Base-by-base conservation (phyloP, 2,113 vertebrate genomes). In the Arothron firmamentum region DNA sequence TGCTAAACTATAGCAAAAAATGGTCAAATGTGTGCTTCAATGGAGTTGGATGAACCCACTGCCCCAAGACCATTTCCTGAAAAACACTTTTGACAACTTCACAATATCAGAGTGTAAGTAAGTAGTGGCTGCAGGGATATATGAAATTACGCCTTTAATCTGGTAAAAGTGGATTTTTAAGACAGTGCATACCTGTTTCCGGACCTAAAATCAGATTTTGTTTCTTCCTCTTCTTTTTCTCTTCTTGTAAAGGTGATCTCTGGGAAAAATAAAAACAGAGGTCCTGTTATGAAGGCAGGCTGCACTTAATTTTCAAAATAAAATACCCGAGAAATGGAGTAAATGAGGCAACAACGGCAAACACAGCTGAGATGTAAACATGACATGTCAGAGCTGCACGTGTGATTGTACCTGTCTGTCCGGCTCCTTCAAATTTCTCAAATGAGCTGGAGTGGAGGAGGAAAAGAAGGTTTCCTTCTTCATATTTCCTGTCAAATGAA, bases 141-240 rank as follows among this genome's bases (percentile, higher is more conserved):
- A 28, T 23, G 28, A 31, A 31, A 31, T 31, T 6, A 31, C 28
- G 1, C 8, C 28, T 9, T 31, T 9, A 9, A 31, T 31, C 28
- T 31, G 28, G 3, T 31, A 31, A 31, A 31, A 31, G 28, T 31
- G 28, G 28, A 20, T 49, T 49, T 49, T 10, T 6, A 49, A 67
- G n/a, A 13, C 18, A 19, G 8, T 49, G 54, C 70, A 67, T 77
- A 96, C 95, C 95, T 92, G 92, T 87, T 79, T 94, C 94, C 80
- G 94, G 92, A 91, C 92, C 92, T 79, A 94, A 89, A 82, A 92
- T 85, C 72, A 94, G 52, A 88, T 89, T 86, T 87, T 90, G 90
- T 83, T 61, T 81, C 84, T 91, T 95, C 73, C 91, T 90, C 76
- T 91, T 94, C 87, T 90, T 94, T 82, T 91, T 94, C 63, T 94